phyloP scores from a whole-genome alignment of 2,113 vertebrate species.

The Aphyosemion australe region DNA sequence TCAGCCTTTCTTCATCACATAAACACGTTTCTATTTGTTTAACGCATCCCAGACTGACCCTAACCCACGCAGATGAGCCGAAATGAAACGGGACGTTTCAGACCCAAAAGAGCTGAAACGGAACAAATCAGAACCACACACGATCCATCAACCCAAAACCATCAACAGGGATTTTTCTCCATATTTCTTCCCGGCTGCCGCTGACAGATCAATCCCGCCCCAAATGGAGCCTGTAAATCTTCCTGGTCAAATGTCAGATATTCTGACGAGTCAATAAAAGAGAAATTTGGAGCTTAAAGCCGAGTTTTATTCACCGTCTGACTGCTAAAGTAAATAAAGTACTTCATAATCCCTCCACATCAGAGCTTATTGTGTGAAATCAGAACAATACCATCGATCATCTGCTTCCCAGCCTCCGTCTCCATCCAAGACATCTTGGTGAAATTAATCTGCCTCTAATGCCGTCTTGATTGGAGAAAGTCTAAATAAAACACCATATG shows the following conservation, averaged over 20 bases:
- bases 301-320: conserved; percentile 9
- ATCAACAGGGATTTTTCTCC: neutral
- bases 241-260: conserved; percentile 18
- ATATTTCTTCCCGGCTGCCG: conserved; percentile 21
- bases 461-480: neutral
- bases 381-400: neutral
- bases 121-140: neutral
- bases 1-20: too few relatives aligned
- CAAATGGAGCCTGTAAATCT: conserved; percentile 59
- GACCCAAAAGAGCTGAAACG: neutral
- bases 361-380: neutral
- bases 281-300: conserved; percentile 1
- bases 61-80: too few relatives aligned
- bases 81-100: neutral
- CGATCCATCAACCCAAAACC: conserved; percentile 30
- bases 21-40: too few relatives aligned
- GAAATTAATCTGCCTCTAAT: conserved; percentile 20
- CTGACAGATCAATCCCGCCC: conserved; percentile 43
- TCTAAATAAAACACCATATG: neutral
- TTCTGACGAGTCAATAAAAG: conserved; percentile 51
- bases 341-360: neutral
- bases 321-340: neutral
- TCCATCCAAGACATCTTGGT: conserved; percentile 2
- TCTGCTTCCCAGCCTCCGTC: neutral
- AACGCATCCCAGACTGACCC: too few relatives aligned